These are phyloP conservation scores for Numenius phaeopus DNA, from an alignment of 2,797 vertebrate genomes.

Conservation along the genomic window DNA sequence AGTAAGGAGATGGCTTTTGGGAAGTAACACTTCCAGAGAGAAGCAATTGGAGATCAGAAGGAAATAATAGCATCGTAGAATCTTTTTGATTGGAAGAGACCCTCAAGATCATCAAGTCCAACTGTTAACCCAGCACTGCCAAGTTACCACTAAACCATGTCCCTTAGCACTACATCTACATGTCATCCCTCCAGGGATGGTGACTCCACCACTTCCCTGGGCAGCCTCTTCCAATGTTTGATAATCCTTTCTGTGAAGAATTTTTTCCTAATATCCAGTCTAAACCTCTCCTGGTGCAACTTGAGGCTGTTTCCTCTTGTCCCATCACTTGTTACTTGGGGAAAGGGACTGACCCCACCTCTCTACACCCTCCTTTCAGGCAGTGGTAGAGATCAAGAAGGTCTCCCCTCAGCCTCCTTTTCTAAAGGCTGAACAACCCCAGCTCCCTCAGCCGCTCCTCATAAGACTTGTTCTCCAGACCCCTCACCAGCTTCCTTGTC, in stretches of 20 bases:
- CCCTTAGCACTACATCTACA: neutral
- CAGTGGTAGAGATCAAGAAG: neutral
- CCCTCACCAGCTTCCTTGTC: neutral
- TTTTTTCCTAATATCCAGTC: neutral
- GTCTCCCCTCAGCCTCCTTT: neutral
- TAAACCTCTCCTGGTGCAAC: neutral
- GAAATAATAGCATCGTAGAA: neutral
- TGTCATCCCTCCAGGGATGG: neutral
- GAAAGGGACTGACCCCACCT: neutral
- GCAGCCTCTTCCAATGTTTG: neutral
- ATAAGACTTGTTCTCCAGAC: neutral
- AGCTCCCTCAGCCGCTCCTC: neutral
- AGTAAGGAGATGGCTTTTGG: neutral
- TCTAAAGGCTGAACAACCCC: neutral
- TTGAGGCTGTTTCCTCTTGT: neutral
- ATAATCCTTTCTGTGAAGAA: neutral
- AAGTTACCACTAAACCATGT: neutral
- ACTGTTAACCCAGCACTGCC: neutral
- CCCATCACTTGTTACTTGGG: neutral
- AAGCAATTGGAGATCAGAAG: neutral
- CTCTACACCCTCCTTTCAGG: neutral
- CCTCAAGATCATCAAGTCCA: neutral
- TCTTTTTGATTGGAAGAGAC: neutral
- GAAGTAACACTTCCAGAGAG: neutral
- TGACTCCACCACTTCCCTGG: neutral